Conservation (phyloP, 1,140 invertebrate genomes). For the Bombus polaris region DNA sequence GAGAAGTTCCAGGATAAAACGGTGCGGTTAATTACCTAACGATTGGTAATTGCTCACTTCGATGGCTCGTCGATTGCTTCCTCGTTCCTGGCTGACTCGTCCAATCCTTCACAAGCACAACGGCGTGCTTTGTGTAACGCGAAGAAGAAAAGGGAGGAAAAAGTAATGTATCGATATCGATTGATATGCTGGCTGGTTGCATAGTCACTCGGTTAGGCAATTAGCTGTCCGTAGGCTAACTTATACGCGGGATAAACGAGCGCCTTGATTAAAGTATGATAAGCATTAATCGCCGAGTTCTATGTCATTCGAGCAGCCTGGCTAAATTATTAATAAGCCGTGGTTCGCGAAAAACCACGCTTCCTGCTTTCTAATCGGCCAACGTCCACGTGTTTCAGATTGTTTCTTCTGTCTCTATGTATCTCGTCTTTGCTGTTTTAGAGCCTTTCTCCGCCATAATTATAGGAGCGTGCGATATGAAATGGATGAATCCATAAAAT, state of each 20-base stretch:
- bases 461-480: background rate
- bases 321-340: conserved; percentile 13
- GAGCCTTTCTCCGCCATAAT: background rate
- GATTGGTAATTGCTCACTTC: conserved; percentile 36
- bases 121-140: conserved; percentile 7
- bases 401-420: background rate
- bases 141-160: background rate
- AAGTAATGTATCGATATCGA: conserved; percentile 23
- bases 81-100: conserved; percentile 21
- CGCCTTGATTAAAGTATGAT: conserved; percentile 29
- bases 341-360: background rate
- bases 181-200: conserved; percentile 26
- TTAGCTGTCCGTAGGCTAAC: conserved; percentile 18
- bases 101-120: background rate
- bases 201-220: conserved; percentile 39
- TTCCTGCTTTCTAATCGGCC: conserved; percentile 26
- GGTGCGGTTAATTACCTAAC: conserved; percentile 38
- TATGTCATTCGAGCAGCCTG: conserved; percentile 15
- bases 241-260: background rate
- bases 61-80: conserved; percentile 24
- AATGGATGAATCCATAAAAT: background rate
- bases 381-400: background rate
- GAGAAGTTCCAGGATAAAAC: background rate
- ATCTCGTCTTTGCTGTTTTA: background rate
- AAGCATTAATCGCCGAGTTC: conserved; percentile 21